Base-by-base conservation (phyloP, 2,113 vertebrate genomes). In the Panthera leo region DNA sequence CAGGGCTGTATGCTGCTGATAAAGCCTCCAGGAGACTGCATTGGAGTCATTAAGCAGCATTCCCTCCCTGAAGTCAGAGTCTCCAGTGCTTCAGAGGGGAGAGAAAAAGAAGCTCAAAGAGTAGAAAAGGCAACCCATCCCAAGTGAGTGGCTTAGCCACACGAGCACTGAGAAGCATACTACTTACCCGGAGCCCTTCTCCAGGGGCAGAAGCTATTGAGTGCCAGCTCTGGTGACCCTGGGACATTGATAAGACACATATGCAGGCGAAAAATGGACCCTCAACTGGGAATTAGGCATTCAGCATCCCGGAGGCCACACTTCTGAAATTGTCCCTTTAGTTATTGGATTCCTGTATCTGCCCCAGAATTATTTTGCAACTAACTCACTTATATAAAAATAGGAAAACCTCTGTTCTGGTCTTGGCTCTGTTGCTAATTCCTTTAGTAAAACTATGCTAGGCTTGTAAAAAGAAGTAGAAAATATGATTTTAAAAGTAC, bases 21-120 rank as follows among this genome's bases (percentile, higher is more conserved):
- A 98, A 99, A 98, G 95, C 97, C 61, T 98, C 97, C 0, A 7
- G 97, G 96, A 98, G 98, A 98, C 85, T 98, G 98, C 93, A 97
- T 75, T 98, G 89, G 89, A 98, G 96, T 98, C 98, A 98, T 98
- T 98, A 98, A 97, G 95, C 58, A 87, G 48, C 14, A 0, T 95
- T 97, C 48, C 83, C 87, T 98, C 97, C 96, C 96, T 94, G 80
- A 96, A 98, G 98, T 96, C 76, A 89, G 87, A 96, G 95, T 97
- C 96, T 95, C 95, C 34, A 84, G 4, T 96, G 94, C 94, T 0
- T 42, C 95, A 97, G 36, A 19, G 53, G 29, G 7, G 51, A 55
- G 15, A 55, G 96, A 88, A 92, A 84, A 87, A 92, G 12, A 0
- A 18, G 68, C 13, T 97, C 39, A 51, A 55, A 67, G 82, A 88